Base-by-base conservation (phyloP, 1,140 invertebrate species). In the Ladona fulva region DNA sequence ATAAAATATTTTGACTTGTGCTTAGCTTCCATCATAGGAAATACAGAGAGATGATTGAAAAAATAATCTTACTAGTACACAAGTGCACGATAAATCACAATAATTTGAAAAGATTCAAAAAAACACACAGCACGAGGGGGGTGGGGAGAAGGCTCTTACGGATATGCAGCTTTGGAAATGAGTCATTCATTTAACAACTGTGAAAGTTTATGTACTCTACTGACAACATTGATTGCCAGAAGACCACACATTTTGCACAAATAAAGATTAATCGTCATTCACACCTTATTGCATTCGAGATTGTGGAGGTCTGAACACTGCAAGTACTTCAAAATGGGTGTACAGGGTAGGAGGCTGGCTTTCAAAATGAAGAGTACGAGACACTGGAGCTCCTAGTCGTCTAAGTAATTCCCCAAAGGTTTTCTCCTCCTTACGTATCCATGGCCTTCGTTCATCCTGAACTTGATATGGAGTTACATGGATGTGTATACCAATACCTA, bases 401-500 rank as follows among this genome's bases (percentile, higher is more conserved):
- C 86, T 84, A 10, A 97, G 85, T 80, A 88, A 85, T 22, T 90
- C 87, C 8, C 89, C 89, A 86, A 97, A 97, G 0, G 86, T 84
- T 80, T 89, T 90, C 84, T 96, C 92, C 85, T 97, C 94, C 80
- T 91, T 88, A 29, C 90, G 88, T 81, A 96, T 94, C 93, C 94
- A 96, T 7, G 91, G 90, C 78, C 94, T 85, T 42, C 89, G 86
- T 77, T 90, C 88, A 82, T 95, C 93, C 76, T 88, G 83, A 73
- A 93, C 88, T 86, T 96, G 94, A 85, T 95, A 96, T 0, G 94
- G 94, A 25, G 93, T 94, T 12, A 95, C 92, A 84, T 95, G 93
- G 42, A 95, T 88, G 81, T 89, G 89, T 74, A 93, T 86, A 74
- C 88, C 87, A 81, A 93, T 90, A 77, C 85, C 90, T 91, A 80